Percentiles rank a stretch among this genome's conserved stretches.
phyloP scores from a whole-genome alignment of 2,797 vertebrate species.

The Tiaroga cobitis region DNA sequence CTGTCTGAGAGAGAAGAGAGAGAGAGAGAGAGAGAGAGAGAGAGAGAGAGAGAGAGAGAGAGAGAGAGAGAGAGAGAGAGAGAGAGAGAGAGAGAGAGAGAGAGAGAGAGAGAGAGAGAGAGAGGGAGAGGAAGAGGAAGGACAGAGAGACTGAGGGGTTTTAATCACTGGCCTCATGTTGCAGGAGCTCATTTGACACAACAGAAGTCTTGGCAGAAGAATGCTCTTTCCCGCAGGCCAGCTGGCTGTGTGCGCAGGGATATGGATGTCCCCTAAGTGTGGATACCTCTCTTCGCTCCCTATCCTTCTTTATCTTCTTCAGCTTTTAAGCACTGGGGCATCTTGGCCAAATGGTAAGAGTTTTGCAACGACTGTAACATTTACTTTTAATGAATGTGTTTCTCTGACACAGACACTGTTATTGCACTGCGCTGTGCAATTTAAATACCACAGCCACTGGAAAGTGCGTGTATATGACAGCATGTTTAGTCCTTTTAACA shows the following conservation, averaged over 20 bases:
- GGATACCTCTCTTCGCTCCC: conserved; percentile 51
- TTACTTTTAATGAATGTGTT: conserved; percentile 16
- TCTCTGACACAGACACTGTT: conserved; percentile 10
- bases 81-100: conserved; percentile 17
- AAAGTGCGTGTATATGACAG: background rate
- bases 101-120: conserved; percentile 24
- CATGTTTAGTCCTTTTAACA: conserved; percentile 7
- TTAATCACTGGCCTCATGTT: conserved; percentile 36
- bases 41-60: conserved; percentile 11
- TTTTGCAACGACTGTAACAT: conserved; percentile 3
- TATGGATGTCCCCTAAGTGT: conserved; percentile 36
- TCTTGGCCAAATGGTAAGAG: conserved; percentile 67
- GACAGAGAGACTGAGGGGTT: conserved; percentile 13
- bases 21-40: conserved; percentile 24
- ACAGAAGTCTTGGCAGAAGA: conserved; percentile 41
- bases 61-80: conserved; percentile 24
- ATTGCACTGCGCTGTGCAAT: conserved; percentile 34
- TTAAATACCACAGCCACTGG: conserved; percentile 35
- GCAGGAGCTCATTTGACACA: conserved; percentile 44
- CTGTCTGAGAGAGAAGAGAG: conserved; percentile 9
- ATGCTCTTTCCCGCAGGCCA: conserved; percentile 55
- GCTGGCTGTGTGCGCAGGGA: conserved; percentile 41
- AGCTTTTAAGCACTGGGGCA: conserved; percentile 54
- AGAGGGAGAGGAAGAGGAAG: conserved; percentile 8
- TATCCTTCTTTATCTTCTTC: conserved; percentile 60